Base-by-base conservation (phyloP, 2,888 invertebrate genomes). In the Lysandra coridon region DNA sequence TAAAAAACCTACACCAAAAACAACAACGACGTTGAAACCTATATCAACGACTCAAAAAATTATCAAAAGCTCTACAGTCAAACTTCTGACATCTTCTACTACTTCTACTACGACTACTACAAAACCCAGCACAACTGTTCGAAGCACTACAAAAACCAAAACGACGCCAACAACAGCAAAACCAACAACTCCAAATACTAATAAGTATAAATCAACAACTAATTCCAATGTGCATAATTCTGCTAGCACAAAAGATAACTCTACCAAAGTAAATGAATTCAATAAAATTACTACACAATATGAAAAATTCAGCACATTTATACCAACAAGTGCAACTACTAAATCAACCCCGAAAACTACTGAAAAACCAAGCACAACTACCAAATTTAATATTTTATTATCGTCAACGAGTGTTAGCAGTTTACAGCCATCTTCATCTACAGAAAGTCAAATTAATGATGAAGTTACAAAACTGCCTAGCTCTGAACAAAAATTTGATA, bases 291-390 rank as follows among this genome's bases (percentile, higher is more conserved):
- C 84, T 53, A 80, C 83, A 30, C 2, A 79, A 23, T 84, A 83
- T 81, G 91, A 92, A 80, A 91, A 87, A 85, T 84, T 91, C 57
- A 91, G 88, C 82, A 91, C 92, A 0, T 90, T 90, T 82, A 84
- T 89, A 79, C 93, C 93, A 62, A 81, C 89, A 33, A 90, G 93
- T 30, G 91, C 92, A 53, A 83, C 86, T 2, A 83, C 87, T 30
- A 90, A 89, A 83, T 84, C 90, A 10, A 88, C 87, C 62, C 90
- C 91, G 78, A 87, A 85, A 79, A 85, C 86, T 40, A 89, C 90
- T 2, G 83, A 79, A 33, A 88, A 83, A 82, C 86, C 87, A 37
- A 62, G 80, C 5, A 79, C 83, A 78, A 83, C 81, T 17, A 85
- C 86, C 4, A 84, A 85, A 80, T 79, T 79, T 2, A 82, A 81